Base-by-base conservation (phyloP, 2,888 invertebrate genomes). In the Stenodema calcarata region DNA sequence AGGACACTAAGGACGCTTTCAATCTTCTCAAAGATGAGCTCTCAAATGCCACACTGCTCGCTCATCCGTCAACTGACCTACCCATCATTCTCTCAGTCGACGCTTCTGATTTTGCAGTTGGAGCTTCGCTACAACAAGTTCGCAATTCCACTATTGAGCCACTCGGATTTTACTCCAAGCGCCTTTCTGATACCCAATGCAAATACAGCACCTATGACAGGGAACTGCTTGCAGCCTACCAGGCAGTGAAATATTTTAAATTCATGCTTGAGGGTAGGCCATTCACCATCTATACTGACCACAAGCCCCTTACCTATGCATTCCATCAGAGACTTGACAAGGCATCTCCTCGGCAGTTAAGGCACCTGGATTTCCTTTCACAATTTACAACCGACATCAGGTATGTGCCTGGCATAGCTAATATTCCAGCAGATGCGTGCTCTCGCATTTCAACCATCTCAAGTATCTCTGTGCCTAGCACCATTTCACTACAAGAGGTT, bases 51-150 rank as follows among this genome's bases (percentile, higher is more conserved):
- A 89, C 91, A 0, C 75, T 91, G 0, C 86, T 91, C 0, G 89
- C 90, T 0, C 90, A 91, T 82, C 91, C 91, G 0, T 89, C 89
- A 6, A 16, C 84, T 0, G 27, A 89, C 18, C 90, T 90, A 0
- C 81, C 89, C 54, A 62, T 91, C 0, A 89, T n/a, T n/a, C n/a
- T n/a, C n/a, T n/a, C n/a, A n/a, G n/a, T n/a, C n/a, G n/a, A n/a
- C n/a, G n/a, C n/a, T 90, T 91, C 91, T 0, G 90, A 91, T 69
- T 86, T 47, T 0, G 90, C 91, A 1, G 89, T 91, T 6, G 91
- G 91, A 0, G 91, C 91, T 0, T 90, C 90, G 0, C 82, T 92
- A 11, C 91, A 92, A 82, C 91, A 91, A 87, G 35, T 83, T 47
- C 1, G 23, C 0, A 27, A 87, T 9, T 23, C 70, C 9, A 11